Evolutionary conservation across 1,140 invertebrate species (phyloP), one percentile per base, ranked within the genome.

Genomic region (Drosophila ficusphila): DNA sequence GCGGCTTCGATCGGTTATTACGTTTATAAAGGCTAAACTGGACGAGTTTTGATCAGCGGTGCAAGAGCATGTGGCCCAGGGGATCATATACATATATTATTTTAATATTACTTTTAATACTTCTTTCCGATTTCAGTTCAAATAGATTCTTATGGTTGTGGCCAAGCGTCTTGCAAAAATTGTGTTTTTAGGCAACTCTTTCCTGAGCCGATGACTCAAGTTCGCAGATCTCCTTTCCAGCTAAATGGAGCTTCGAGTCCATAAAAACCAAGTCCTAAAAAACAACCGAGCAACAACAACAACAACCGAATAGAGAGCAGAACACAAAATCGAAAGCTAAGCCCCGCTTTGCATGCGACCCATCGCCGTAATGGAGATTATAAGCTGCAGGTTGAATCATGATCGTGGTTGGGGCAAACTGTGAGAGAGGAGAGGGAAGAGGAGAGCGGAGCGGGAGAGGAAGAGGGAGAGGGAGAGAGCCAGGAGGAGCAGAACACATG

Each of bases 301-400:
- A 39, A 16, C 57, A 7, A 36, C 16, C 16, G 14, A 31, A 49
- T 21, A 19, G 48, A 38, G 19, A 11, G 34, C 18, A 38, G 14
- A 6, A 25, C 16, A 25, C 23, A 31, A 39, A 51, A 64, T 25
- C 57, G 34, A 67, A 67, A 47, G 36, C 52, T 36, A 31, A 56
- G 25, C 42, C 12, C n/a, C 29, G 54, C 39, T 60, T 65, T 60
- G 54, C 54, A 29, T 46, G 42, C 41, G 41, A 39, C 27, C 27
- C 21, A 53, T 14, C 46, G 14, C 34, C 31, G 21, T 27, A 19
- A 19, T 31, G 39, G 18, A 64, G 39, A 64, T 47, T 61, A 36
- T 46, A 16, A 21, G 29, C 16, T 7, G 18, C 60, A 19, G 21
- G 25, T 23, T 23, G 49, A 14, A 8, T 12, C 9, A 6, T 16